Base-by-base conservation (phyloP, 1,140 invertebrate species). In the Danaus plexippus region DNA sequence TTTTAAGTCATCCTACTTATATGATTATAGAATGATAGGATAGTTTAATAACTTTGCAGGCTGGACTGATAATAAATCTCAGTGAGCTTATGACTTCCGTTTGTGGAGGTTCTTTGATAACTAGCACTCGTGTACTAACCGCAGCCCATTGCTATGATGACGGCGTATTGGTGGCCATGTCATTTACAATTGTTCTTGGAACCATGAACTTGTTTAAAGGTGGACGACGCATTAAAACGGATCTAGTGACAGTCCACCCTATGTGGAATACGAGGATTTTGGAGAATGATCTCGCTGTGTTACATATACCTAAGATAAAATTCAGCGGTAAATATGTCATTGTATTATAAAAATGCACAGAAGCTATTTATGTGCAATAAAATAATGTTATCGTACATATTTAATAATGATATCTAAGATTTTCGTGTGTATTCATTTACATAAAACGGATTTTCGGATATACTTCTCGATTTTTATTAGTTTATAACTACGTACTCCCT, bases 141-240 rank as follows among this genome's bases (percentile, higher is more conserved):
- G 77, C 77, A 9, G 77, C 77, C 54, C 77, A 80, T 43, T 80
- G 77, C 52, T 48, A 69, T 12, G 18, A 18, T 8, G 74, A 77
- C 48, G 74, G 74, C 0, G 9, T 18, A 2, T 1, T 65, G 10
- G 64, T 54, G 4, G 69, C 73, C 2, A 57, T 58, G 9, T 57
- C 56, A 1, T 64, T 74, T 49, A 74, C 69, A 9, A 64, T 67
- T 5, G 73, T 74, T 3, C 63, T 72, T 43, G 76, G 76, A 8
- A 71, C 73, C 32, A 75, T 73, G 44, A 52, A 46, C 1, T 7
- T 79, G 1, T 79, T 77, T 64, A 57, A 45, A 49, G 76, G 76
- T 0, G 76, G 74, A 8, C 18, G 48, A 11, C 70, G 76, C 2
- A 52, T 59, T 0, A 9, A n/a, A 7, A 72, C 74, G 15, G 67